These are phyloP conservation scores for Listrodromus nycthemerus DNA, from an alignment of 2,888 invertebrate species.

Conservation along the genomic window DNA sequence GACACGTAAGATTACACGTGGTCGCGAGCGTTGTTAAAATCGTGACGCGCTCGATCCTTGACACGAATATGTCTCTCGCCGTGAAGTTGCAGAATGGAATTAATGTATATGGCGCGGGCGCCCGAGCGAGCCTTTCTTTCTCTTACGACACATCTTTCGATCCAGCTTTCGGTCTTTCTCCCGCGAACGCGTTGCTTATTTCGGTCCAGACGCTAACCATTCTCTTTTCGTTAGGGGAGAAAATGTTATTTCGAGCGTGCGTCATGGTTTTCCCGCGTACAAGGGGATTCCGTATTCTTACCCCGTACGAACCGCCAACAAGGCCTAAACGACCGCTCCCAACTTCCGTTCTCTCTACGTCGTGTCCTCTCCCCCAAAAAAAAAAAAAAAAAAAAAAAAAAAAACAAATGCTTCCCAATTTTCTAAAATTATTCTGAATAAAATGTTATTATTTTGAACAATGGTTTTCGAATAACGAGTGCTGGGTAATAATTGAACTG, in stretches of 20 bases:
- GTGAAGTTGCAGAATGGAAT: constrained; percentile 9
- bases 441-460: not conserved
- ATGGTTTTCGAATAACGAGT: no score
- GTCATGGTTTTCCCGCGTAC: constrained; percentile 65
- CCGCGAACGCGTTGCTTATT: constrained; percentile 73
- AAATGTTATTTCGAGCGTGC: constrained; percentile 76
- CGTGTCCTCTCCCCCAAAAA: not conserved
- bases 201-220: constrained; percentile 74
- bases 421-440: not conserved
- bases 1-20: constrained; percentile 27
- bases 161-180: constrained; percentile 46
- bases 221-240: constrained; percentile 75
- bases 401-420: not conserved
- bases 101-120: constrained; percentile 60
- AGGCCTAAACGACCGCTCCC: not conserved
- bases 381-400: not conserved
- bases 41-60: constrained; percentile 58
- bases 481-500: not conserved
- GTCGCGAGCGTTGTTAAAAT: constrained; percentile 11
- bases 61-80: constrained; percentile 60
- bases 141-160: constrained; percentile 11
- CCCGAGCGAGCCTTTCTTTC: constrained; percentile 46
- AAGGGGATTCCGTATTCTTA: constrained; percentile 37
- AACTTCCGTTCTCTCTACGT: constrained; percentile 50
- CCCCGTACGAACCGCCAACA: not conserved